A percentile compares a stretch with the other conserved stretches of the same genome.
phyloP scores from a whole-genome alignment of 2,888 invertebrate species.

The Oegoconia quadripuncta region DNA sequence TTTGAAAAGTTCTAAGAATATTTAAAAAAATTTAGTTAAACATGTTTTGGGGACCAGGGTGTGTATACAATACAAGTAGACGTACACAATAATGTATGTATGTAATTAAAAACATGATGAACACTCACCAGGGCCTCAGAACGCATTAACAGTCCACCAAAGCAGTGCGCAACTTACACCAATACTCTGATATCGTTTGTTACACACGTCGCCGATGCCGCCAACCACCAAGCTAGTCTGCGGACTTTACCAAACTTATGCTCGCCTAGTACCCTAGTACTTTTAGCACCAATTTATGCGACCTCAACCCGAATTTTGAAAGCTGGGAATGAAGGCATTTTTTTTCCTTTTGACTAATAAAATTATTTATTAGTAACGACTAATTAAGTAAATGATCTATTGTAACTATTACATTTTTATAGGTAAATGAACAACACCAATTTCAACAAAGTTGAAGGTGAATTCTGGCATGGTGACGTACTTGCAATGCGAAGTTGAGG shows the following conservation, averaged over 20 bases:
- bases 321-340: too few species aligned
- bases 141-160: conserved; percentile 78
- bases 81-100: conserved; percentile 46
- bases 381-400: too few species aligned
- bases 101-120: conserved; percentile 68
- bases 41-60: conserved; percentile 1
- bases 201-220: conserved; percentile 68
- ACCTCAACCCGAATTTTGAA: conserved; percentile 42
- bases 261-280: conserved; percentile 69
- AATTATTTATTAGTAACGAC: too few species aligned
- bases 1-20: too few species aligned
- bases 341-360: too few species aligned
- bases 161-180: conserved; percentile 77
- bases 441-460: too few species aligned
- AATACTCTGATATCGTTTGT: conserved; percentile 47
- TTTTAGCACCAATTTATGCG: conserved; percentile 52
- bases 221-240: conserved; percentile 74
- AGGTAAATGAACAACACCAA: too few species aligned
- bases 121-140: conserved; percentile 74
- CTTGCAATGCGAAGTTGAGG: conserved; percentile 46
- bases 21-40: conserved; percentile 3
- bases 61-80: conserved; percentile 19
- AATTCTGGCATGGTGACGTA: too few species aligned
- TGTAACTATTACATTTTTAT: too few species aligned
- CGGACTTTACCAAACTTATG: conserved; percentile 74